Evolutionary conservation across 64 coral and sea anemone species (phyloP), one percentile per base, ranked within the genome.

Genomic region (Actinia equina): DNA sequence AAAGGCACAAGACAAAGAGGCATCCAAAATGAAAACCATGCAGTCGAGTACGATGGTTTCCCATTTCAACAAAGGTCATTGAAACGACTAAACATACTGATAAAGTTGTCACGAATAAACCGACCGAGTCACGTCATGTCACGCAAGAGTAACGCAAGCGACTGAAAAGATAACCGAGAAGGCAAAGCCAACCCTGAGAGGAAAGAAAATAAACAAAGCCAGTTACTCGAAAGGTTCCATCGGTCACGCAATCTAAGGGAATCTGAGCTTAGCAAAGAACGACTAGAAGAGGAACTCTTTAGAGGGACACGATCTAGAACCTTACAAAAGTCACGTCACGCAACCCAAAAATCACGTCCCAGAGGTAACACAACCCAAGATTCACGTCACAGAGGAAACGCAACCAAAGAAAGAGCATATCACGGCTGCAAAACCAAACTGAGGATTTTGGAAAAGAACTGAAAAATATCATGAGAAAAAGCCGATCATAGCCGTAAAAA

Each of bases 171-270:
- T 81, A 14, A 81, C 43, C 19, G 44, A 46, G 6, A 49, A 17
- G 7, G 9, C 17, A 11, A 49, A 81, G 43, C 41, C 13, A n/a
- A n/a, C n/a, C n/a, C 19, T 4, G 1, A 18, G 19, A 0, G 9
- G 13, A 7, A 46, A 52, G 23, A 4, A 16, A 46, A 44, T 7
- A 14, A 1, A 79, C 77, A 44, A 46, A 79, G 77, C 77, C 11
- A 0, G 62, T 79, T 0, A 79, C 63, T 22, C 63, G 9, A 46
- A 79, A 79, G 44, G 49, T 37, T 19, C 17, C 17, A 4, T 37
- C 78, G 51, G 78, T 81, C 44, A 81, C 78, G 43, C 78, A 81
- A n/a, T 52, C 69, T 67, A 67, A 22, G 22, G 63, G 23, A 79
- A 7, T n/a, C 2, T 78, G 78, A 44, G 49, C 22, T 52, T 49